phyloP scores from a whole-genome alignment of 2,797 vertebrate species.

The Oceanodroma leucorhoa region DNA sequence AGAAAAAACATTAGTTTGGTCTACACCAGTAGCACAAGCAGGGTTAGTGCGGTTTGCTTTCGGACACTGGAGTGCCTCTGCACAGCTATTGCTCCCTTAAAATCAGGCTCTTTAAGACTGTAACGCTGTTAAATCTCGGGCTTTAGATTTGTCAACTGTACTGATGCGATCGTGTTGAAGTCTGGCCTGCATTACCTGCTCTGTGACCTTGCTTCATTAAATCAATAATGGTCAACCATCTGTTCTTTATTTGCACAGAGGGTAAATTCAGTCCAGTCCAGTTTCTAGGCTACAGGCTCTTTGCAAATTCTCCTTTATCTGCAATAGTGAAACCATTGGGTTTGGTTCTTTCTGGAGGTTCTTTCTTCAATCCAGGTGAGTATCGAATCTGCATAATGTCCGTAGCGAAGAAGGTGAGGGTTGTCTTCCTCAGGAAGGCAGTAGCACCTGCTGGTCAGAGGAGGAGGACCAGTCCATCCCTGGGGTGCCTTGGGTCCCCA shows the following conservation, averaged over 20 bases:
- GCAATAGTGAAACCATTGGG: neutral
- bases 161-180: neutral
- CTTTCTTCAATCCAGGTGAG: neutral
- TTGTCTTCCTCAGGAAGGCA: neutral
- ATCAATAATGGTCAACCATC: neutral
- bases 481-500: rapidly evolving
- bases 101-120: neutral
- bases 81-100: neutral
- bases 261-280: neutral
- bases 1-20: neutral
- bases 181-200: neutral
- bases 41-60: neutral
- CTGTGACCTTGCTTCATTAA: neutral
- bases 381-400: neutral
- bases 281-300: neutral
- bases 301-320: neutral
- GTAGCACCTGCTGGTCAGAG: neutral
- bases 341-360: neutral
- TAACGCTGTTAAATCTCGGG: neutral
- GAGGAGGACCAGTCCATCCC: neutral
- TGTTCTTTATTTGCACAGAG: neutral
- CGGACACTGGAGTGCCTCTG: neutral
- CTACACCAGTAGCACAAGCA: neutral
- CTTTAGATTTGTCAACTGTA: neutral
- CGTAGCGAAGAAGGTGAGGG: rapidly evolving